Percentiles rank a stretch among this genome's conserved stretches.
Conservation (phyloP, 2,888 invertebrate genomes). For the Folsomia manolachei region DNA sequence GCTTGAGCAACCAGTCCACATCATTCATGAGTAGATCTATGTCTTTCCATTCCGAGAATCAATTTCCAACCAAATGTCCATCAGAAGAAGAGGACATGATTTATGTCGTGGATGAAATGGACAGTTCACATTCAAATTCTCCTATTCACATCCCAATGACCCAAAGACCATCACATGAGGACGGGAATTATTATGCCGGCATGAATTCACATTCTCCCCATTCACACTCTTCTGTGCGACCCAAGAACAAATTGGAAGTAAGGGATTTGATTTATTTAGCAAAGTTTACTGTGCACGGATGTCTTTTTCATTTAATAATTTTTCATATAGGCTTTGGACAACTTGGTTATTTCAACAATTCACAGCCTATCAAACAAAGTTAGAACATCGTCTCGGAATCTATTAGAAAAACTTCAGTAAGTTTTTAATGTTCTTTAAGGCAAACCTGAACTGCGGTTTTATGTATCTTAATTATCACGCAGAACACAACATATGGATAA, state of each 20-base stretch:
- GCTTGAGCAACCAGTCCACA: conserved; percentile 15
- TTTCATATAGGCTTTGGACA: conserved; percentile 56
- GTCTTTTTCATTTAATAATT: conserved; percentile 24
- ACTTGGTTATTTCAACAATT: conserved; percentile 58
- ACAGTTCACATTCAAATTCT: conserved; percentile 41
- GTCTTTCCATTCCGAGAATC: conserved; percentile 39
- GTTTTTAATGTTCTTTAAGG: too few species aligned
- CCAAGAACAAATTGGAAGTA: conserved; percentile 51
- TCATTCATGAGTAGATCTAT: conserved; percentile 35
- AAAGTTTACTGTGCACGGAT: background rate
- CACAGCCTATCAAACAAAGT: conserved; percentile 59
- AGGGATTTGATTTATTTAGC: background rate
- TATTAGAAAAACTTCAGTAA: conserved; percentile 58
- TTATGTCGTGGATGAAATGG: conserved; percentile 41
- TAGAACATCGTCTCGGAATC: conserved; percentile 55
- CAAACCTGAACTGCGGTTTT: conserved; percentile 9
- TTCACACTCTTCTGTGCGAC: conserved; percentile 46
- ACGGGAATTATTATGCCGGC: conserved; percentile 42
- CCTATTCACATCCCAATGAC: conserved; percentile 38
- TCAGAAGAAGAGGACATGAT: conserved; percentile 43
- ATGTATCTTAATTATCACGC: conserved; percentile 34
- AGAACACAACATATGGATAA: conserved; percentile 52
- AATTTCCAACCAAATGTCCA: conserved; percentile 24
- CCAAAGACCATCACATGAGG: conserved; percentile 31
- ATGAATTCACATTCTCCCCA: too few species aligned